Evolutionary conservation across 2,888 invertebrate species (phyloP), one percentile per base, ranked within the genome.

Genomic region (Serrognathus titanus): DNA sequence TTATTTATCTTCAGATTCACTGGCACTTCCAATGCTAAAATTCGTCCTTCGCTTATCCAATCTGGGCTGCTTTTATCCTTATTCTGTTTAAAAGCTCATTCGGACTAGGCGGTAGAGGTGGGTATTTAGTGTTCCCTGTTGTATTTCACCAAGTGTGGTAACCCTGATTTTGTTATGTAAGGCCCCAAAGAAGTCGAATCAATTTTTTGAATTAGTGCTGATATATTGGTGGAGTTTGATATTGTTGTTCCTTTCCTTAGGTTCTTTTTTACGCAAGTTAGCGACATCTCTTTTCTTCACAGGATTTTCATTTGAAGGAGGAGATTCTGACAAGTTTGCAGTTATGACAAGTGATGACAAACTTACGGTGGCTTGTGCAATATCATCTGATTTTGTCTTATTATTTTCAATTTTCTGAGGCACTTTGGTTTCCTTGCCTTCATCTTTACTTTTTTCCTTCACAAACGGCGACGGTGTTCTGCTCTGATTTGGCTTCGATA

Each of bases 1-100:
- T n/a, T n/a, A n/a, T n/a, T n/a, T 87, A 71, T 88, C 87, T 64
- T 88, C 88, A 0, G 87, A 87, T 73, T 88, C 88, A 67, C 84
- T 85, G 1, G 85, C 84, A 75, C 86, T 87, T 79, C 81, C 83
- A 38, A 85, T 75, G 73, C 87, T 87, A 55, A 71, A 72, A 55
- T 73, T 75, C 16, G 70, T 67, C 67, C 87, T 88, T 63, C 88
- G 82, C 55, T 89, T 80, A 13, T 85, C 84, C 51, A 90, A 79
- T 64, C 85, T 80, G 0, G 90, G 90, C 82, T 3, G 90, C 87
- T 39, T 86, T 82, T 37, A 90, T 83, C 60, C 89, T 83, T 1
- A 84, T 81, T 2, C 90, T 79, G 48, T 84, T 85, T 49, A 64
- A 37, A 16, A 71, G 63, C 76, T 89, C 89, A 59, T 79, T 80